Conservation (phyloP, 1,140 invertebrate genomes). For the Achroia grisella region DNA sequence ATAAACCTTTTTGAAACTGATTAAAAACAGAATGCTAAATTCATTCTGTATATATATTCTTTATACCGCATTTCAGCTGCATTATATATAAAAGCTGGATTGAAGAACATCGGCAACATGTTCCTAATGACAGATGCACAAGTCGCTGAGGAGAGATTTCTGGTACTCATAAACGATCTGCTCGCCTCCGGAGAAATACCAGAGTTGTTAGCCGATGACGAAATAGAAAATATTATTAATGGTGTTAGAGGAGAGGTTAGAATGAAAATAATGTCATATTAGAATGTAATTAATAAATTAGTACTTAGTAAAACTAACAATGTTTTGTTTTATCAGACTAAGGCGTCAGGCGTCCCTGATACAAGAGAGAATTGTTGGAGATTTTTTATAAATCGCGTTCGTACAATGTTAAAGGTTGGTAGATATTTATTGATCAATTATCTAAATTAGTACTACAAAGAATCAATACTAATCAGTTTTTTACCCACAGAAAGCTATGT, state of each 20-base stretch:
- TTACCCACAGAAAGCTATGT: no score
- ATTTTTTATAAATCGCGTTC: constrained; percentile 94
- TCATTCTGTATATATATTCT: no score
- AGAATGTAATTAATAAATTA: no score
- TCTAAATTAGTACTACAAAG: no score
- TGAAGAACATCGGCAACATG: constrained; percentile 90
- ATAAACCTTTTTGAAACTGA: no score
- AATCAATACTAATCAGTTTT: no score
- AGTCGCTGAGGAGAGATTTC: constrained; percentile 91
- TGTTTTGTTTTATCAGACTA: constrained; percentile 51
- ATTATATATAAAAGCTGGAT: constrained; percentile 91
- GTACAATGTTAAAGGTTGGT: constrained; percentile 78
- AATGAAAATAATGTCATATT: constrained; percentile 8
- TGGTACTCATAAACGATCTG: constrained; percentile 95
- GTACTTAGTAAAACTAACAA: no score
- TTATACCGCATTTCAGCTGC: constrained; percentile 68
- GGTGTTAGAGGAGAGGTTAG: constrained; percentile 87
- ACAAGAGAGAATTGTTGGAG: constrained; percentile 96
- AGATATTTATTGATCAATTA: background rate
- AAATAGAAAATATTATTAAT: constrained; percentile 90
- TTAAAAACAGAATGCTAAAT: no score
- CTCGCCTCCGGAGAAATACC: constrained; percentile 95
- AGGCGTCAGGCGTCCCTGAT: constrained; percentile 86
- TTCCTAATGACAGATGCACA: constrained; percentile 97
- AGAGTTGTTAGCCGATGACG: constrained; percentile 92